Evolutionary conservation across 2,888 invertebrate genomes (phyloP), one percentile per base, ranked within the genome.

Genomic region (Nudaria mundana): DNA sequence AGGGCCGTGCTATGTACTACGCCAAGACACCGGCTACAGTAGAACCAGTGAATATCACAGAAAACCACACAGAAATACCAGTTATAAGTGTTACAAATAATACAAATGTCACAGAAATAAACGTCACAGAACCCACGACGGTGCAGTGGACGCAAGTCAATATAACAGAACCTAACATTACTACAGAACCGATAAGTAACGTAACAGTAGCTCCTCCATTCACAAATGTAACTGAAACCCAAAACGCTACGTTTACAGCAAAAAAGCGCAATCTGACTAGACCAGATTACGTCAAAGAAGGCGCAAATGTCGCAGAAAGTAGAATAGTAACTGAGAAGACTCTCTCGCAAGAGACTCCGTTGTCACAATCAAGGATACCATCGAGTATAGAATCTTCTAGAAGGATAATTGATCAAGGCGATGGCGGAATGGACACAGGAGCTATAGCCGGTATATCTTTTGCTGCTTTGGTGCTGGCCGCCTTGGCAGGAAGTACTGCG

Each of bases 401-500:
- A 63, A 66, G 82, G 16, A 66, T 84, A 18, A 80, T 81, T 46
- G 84, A 85, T 14, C 75, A 71, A 8, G 62, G 62, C 2, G 73
- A 69, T 0, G 72, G 73, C 0, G 82, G 83, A 0, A 81, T 92
- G 79, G 91, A 91, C 56, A 90, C 90, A 20, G 91, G 91, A 5
- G 90, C 90, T 26, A 93, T 94, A 49, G 92, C 93, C 13, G 93
- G 93, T 8, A 93, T 94, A 53, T 92, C 93, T 20, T 90, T 94
- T 54, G 93, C 92, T 29, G 92, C 92, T 47, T 79, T 94, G 47
- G 91, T 91, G 26, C 71, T 93, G 40, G 91, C 91, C 28, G 93
- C 91, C 4, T 74, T 92, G 23, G 90, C 92, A 28, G 93, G 92
- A 35, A 92, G 92, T 42, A 89, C 92, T 10, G 92, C 92, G 30